Conservation (phyloP, 2,113 vertebrate genomes). For the Brachyhypopomus gauderio region DNA sequence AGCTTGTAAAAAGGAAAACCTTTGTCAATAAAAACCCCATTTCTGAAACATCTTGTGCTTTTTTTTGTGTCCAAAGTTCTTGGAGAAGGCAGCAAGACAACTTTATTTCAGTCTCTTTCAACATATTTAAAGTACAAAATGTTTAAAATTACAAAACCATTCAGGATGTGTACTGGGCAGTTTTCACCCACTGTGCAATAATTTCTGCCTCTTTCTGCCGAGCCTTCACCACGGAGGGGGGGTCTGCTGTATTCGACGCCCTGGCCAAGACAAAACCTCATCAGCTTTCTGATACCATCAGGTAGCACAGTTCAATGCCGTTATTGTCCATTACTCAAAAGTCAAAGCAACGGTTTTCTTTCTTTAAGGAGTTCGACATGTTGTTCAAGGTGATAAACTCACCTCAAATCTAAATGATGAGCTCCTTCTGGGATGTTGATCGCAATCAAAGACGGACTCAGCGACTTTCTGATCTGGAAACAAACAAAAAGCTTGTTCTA, state of each 20-base stretch:
- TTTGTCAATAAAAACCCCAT: constrained; percentile 27
- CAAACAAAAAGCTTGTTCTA: constrained; percentile 10
- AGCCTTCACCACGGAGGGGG: constrained; percentile 70
- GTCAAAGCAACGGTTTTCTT: too few species aligned
- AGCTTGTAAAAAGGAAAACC: constrained; percentile 18
- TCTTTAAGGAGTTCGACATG: not conserved
- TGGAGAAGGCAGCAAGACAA: not conserved
- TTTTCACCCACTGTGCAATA: constrained; percentile 81
- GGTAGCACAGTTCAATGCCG: too few species aligned
- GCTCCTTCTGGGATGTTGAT: constrained; percentile 82
- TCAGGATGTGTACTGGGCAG: constrained; percentile 54
- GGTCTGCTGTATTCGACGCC: constrained; percentile 78
- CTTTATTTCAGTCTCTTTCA: not conserved
- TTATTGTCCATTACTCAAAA: too few species aligned
- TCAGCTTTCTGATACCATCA: not conserved
- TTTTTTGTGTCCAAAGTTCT: constrained; percentile 17
- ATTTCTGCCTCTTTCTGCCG: constrained; percentile 77
- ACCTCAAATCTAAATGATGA: constrained; percentile 93
- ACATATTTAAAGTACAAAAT: constrained; percentile 13
- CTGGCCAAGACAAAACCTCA: constrained; percentile 62
- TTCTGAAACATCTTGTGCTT: constrained; percentile 22
- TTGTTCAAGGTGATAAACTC: not conserved
- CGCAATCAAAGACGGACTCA: constrained; percentile 80
- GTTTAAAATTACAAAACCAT: constrained; percentile 21
- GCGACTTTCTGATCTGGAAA: constrained; percentile 77